These are phyloP conservation scores for Tragelaphus scriptus DNA, from an alignment of 2,113 vertebrate genomes.

Conservation along the genomic window DNA sequence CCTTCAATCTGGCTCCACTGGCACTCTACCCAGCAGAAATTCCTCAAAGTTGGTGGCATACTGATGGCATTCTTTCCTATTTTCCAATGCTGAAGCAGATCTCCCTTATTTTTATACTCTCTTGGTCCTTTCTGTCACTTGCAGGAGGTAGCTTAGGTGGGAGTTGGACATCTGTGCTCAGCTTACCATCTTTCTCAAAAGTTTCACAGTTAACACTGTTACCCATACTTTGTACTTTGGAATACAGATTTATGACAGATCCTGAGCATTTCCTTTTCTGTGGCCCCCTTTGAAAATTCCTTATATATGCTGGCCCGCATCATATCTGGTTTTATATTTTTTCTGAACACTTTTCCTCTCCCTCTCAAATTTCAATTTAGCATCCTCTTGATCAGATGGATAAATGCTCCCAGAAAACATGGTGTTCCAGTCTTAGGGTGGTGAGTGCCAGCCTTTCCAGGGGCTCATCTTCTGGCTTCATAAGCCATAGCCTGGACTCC, in stretches of 20 bases:
- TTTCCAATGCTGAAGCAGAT: slow-evolving; percentile 50
- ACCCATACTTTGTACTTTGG: not conserved
- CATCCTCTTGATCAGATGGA: not conserved
- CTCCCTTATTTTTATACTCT: slow-evolving; percentile 59
- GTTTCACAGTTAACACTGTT: slow-evolving; percentile 8
- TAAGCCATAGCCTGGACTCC: not conserved
- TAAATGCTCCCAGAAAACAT: not conserved
- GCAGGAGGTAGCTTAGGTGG: slow-evolving; percentile 65
- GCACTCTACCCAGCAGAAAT: slow-evolving; percentile 54
- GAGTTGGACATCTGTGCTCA: slow-evolving; percentile 65
- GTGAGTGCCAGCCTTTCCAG: not conserved
- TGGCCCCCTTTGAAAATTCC: not conserved
- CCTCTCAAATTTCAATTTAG: not conserved
- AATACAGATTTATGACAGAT: not conserved
- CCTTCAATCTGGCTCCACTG: slow-evolving; percentile 58
- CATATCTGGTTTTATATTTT: not conserved
- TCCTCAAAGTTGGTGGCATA: slow-evolving; percentile 70
- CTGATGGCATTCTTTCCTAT: slow-evolving; percentile 41
- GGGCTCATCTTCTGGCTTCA: not conserved
- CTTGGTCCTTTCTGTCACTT: slow-evolving; percentile 64
- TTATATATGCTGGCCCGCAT: not conserved
- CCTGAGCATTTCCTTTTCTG: not conserved
- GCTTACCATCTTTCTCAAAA: slow-evolving; percentile 13
- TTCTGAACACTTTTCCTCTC: not conserved
- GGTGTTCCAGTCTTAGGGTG: not conserved